Evolutionary conservation across 2,888 invertebrate genomes (phyloP).

Genomic region (Trypoxylon attenuatum): DNA sequence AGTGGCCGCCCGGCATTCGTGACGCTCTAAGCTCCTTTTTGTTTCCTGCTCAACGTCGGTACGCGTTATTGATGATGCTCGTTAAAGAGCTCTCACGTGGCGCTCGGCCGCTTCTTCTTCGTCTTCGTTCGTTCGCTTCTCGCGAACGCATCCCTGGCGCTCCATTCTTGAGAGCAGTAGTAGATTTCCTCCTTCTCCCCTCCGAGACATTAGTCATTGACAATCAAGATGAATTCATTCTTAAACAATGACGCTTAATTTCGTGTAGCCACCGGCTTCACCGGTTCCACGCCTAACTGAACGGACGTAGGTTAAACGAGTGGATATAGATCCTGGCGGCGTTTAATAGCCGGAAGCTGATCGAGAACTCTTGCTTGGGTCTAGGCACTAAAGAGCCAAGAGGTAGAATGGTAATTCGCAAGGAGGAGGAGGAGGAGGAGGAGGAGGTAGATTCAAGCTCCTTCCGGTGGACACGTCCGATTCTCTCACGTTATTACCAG

Average conservation of each 20-base stretch:
- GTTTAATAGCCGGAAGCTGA: no score
- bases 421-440: no score
- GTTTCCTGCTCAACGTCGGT: conserved; percentile 56
- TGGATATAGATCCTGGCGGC: no score
- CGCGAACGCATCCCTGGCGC: conserved; percentile 2
- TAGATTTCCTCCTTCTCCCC: conserved; percentile 53
- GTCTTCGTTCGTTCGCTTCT: conserved; percentile 14
- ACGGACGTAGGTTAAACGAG: no score
- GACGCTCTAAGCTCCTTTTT: conserved; percentile 44
- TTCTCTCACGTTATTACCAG: conserved; percentile 51
- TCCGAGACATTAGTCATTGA: conserved; percentile 63
- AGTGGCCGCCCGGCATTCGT: conserved; percentile 45
- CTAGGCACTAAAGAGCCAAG: no score
- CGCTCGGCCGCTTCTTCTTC: conserved; percentile 54
- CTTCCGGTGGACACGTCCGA: conserved; percentile 18
- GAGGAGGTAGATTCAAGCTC: no score
- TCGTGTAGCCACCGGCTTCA: conserved; percentile 59
- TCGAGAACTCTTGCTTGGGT: no score
- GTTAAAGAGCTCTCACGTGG: conserved; percentile 62
- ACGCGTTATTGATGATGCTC: conserved; percentile 65
- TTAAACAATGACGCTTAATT: conserved; percentile 67
- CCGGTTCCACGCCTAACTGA: not conserved
- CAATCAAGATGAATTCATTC: conserved; percentile 65
- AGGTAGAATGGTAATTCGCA: no score
- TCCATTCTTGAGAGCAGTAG: conserved; percentile 47